These are phyloP conservation scores for Sarcophilus harrisii DNA, from an alignment of 2,797 vertebrate species.

Conservation along the genomic window DNA sequence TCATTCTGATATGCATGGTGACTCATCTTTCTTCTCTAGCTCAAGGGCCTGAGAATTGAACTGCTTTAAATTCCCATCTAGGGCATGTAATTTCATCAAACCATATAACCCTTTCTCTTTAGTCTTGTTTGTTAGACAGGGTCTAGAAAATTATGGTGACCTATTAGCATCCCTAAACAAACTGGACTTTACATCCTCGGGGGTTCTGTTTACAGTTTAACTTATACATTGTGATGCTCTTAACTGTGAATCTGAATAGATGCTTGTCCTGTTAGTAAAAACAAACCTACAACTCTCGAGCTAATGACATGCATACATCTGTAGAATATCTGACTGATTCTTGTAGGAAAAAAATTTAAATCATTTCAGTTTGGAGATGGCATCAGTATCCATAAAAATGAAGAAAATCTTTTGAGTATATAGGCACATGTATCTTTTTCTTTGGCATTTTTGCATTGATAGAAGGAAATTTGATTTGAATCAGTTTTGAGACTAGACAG, in stretches of 20 bases:
- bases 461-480: slow-evolving; percentile 37
- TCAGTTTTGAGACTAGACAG: neutral
- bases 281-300: slow-evolving; percentile 59
- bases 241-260: neutral
- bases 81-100: neutral
- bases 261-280: slow-evolving; percentile 32
- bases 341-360: slow-evolving; percentile 62
- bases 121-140: neutral
- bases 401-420: slow-evolving; percentile 68
- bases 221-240: neutral
- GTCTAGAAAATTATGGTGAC: neutral
- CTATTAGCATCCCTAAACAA: neutral
- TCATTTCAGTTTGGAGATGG: slow-evolving; percentile 73
- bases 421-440: slow-evolving; percentile 72
- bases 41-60: neutral
- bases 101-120: neutral
- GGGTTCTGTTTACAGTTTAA: neutral
- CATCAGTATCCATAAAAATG: slow-evolving; percentile 75
- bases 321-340: slow-evolving; percentile 63
- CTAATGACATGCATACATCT: slow-evolving; percentile 70
- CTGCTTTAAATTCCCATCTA: neutral
- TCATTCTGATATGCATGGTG: neutral
- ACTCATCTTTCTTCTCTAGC: neutral
- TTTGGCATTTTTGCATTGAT: slow-evolving; percentile 69
- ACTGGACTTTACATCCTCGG: neutral